These are phyloP conservation scores for Brachypterus glaber DNA, from an alignment of 2,888 invertebrate genomes.

Conservation along the genomic window DNA sequence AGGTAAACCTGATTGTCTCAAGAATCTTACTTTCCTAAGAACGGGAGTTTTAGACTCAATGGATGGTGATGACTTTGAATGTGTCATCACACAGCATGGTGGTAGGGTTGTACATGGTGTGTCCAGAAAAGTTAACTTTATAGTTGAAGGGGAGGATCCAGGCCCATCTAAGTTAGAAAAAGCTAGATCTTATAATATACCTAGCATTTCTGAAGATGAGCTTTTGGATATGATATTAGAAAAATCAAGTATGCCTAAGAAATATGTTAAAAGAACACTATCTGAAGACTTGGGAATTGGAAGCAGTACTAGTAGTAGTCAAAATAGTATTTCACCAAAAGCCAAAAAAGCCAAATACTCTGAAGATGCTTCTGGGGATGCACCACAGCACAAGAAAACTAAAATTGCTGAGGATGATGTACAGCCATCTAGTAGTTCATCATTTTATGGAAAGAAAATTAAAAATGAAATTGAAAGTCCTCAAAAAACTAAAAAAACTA, in stretches of 20 bases:
- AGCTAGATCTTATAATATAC: conserved; percentile 60
- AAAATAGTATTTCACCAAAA: too few relatives aligned
- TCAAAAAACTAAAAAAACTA: background rate
- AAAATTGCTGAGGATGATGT: conserved; percentile 13
- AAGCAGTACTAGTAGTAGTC: background rate
- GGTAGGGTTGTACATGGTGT: conserved; percentile 66
- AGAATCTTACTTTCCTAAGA: conserved; percentile 60
- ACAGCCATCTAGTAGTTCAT: too few relatives aligned
- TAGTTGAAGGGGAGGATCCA: conserved; percentile 77
- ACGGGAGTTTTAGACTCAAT: conserved; percentile 86
- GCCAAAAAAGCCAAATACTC: background rate
- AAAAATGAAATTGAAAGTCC: background rate
- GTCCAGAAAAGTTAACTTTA: conserved; percentile 63
- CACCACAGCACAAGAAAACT: too few relatives aligned
- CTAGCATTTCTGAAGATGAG: conserved; percentile 70
- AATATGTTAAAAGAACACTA: conserved; percentile 19
- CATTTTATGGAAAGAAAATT: too few relatives aligned
- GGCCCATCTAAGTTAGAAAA: conserved; percentile 78
- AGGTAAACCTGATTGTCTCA: conserved; percentile 64
- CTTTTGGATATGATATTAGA: conserved; percentile 67
- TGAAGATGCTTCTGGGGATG: too few relatives aligned
- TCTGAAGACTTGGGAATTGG: conserved; percentile 25
- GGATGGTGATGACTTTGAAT: conserved; percentile 69
- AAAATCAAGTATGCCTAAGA: conserved; percentile 42
- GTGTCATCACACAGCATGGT: conserved; percentile 67